phyloP scores from a whole-genome alignment of 2,797 vertebrate genomes.

The Sarcophilus harrisii region DNA sequence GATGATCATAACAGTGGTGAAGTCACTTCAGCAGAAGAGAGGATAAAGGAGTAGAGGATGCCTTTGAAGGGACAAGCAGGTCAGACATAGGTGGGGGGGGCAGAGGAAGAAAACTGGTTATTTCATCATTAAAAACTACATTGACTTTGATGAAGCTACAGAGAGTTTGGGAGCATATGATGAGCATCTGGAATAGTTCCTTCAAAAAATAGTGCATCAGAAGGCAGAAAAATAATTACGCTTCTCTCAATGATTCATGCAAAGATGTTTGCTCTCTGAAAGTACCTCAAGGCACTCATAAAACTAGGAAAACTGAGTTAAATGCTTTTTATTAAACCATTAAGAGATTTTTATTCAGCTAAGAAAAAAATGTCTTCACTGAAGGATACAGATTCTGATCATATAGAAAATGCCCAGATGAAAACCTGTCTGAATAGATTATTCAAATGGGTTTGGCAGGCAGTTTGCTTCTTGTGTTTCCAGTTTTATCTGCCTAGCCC shows the following conservation, averaged over 20 bases:
- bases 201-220: slow-evolving; percentile 76
- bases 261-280: slow-evolving; percentile 78
- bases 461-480: slow-evolving; percentile 2
- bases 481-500: slow-evolving; percentile 18
- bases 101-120: neutral
- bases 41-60: slow-evolving; percentile 25
- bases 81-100: slow-evolving; percentile 25
- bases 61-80: slow-evolving; percentile 49
- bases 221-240: slow-evolving; percentile 79
- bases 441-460: slow-evolving; percentile 56
- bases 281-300: slow-evolving; percentile 78
- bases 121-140: neutral
- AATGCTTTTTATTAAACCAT: slow-evolving; percentile 81
- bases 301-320: slow-evolving; percentile 77
- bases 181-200: slow-evolving; percentile 68
- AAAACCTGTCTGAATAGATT: slow-evolving; percentile 77
- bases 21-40: slow-evolving; percentile 61
- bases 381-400: slow-evolving; percentile 74
- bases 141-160: slow-evolving; percentile 49
- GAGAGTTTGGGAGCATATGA: slow-evolving; percentile 62
- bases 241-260: slow-evolving; percentile 75
- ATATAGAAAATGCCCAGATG: slow-evolving; percentile 72
- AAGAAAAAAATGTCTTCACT: slow-evolving; percentile 78
- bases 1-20: slow-evolving; percentile 47
- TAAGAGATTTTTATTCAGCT: slow-evolving; percentile 78